Evolutionary conservation across 1,140 invertebrate species (phyloP), one percentile per base, ranked within the genome.

Genomic region (Pantala flavescens): DNA sequence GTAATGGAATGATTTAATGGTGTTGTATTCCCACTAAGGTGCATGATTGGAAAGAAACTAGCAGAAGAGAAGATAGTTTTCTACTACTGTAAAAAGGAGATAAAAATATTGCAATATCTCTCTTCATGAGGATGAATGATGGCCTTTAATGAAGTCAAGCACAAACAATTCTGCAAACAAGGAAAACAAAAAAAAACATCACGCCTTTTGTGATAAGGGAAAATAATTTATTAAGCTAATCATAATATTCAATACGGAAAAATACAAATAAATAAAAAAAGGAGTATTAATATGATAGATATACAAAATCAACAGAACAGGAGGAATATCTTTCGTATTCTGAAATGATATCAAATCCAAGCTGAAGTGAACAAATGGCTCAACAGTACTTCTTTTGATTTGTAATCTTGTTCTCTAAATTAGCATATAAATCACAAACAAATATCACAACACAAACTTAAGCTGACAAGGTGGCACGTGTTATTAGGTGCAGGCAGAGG

Each of bases 111-210:
- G n/a, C 49, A 16, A 16, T 63, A 63, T 63, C n/a, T 63, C 43
- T 49, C 49, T 63, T 21, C 49, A 63, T 21, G n/a, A 63, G 49
- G 49, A 63, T 63, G 16, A 63, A 63, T 63, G 49, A 63, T 63
- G 49, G 49, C n/a, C 49, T 63, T 16, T 63, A 36, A 63, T 63
- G 49, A 63, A 21, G n/a, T 21, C 16, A 19, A 63, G 49, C 16
- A 63, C 49, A 63, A 63, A 16, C 49, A 63, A 63, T 63, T 63
- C 49, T 63, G 49, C n/a, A 63, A 63, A 63, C 49, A 63, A 63
- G 49, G 49, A 63, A 63, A 63, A 63, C 49, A 63, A 63, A 63
- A 63, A n/a, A n/a, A 19, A 63, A 21, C n/a, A 63, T 36, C 28
- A 36, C 28, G 28, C 28, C 28, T 63, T 3, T 3, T 63, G 49